Base-by-base conservation (phyloP, 1,140 invertebrate species). In the Zelostemma sp. region DNA sequence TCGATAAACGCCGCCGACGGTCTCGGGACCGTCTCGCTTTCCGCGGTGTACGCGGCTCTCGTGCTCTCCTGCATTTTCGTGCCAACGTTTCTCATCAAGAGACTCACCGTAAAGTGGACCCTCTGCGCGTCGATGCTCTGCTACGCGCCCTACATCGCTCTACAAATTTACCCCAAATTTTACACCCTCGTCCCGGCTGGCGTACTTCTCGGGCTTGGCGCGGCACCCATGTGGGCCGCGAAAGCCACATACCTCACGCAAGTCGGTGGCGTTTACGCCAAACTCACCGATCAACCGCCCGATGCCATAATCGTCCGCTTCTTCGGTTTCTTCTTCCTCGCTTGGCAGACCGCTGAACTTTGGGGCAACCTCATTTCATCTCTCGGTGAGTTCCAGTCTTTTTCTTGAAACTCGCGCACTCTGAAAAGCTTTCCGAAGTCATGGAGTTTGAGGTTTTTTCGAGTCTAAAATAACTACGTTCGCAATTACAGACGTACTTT, bases 301-400 rank as follows among this genome's bases (percentile, higher is more conserved):
- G 95, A 97, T 80, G 93, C 92, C 4, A 94, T 97, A 66, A 94
- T 98, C 51, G 95, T 97, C 33, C 85, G 95, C 71, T 98, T 98
- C 89, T 99, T 99, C 84, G 97, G 97, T 16, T 95, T 98, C 88
- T 99, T 99, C 90, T 99, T 99, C 87, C 91, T 98, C 63, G 91
- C 96, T 56, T 98, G 97, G 91, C 97, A 99, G 79, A 94, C 94
- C 0, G 94, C 96, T 55, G 95, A 97, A 83, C 90, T 97, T 6
- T 95, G 95, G 95, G 97, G 97, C 77, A 98, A 98, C 86, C 88
- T 98, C 25, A 95, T 98, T 72, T 97, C 96, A n/a, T 98, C 96
- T 48, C 86, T 95, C 71, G 93, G 93, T 96, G 81, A 90, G 89
- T 55, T 54, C 16, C 1, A 1, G 11, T 12, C 2, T 41, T 41